phyloP scores from a whole-genome alignment of 2,113 vertebrate species.

The Psettodes erumei region DNA sequence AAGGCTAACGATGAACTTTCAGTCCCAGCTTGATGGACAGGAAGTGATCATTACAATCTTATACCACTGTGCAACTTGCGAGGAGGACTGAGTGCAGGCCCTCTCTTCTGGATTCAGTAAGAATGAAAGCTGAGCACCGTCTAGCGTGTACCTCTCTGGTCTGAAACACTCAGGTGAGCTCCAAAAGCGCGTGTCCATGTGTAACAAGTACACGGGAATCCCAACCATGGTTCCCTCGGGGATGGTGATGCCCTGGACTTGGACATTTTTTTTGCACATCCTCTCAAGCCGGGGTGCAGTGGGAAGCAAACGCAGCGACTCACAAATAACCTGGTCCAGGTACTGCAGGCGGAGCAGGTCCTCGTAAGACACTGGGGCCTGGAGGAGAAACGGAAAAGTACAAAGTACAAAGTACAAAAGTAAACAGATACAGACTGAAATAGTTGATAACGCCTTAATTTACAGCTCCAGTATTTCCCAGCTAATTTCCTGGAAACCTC shows the following conservation, averaged over 20 bases:
- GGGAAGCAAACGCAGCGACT: slow-evolving; percentile 64
- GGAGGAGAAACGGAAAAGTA: neutral
- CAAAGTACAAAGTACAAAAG: neutral
- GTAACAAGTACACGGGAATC: slow-evolving; percentile 46
- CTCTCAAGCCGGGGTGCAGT: slow-evolving; percentile 66
- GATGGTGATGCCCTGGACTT: slow-evolving; percentile 65
- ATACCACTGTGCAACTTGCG: neutral
- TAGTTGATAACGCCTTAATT: too few species aligned
- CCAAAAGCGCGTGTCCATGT: slow-evolving; percentile 73
- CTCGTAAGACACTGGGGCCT: slow-evolving; percentile 61
- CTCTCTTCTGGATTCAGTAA: neutral
- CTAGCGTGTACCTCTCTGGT: slow-evolving; percentile 70
- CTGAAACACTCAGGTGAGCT: slow-evolving; percentile 62
- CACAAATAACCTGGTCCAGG: slow-evolving; percentile 69
- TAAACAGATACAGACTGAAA: neutral
- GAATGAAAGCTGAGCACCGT: neutral
- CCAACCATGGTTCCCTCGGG: slow-evolving; percentile 50
- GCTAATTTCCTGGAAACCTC: too few species aligned
- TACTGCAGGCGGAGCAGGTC: slow-evolving; percentile 57
- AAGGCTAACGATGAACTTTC: too few species aligned
- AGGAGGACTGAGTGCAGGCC: too few species aligned
- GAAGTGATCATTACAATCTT: too few species aligned
- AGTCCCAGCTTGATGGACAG: too few species aligned
- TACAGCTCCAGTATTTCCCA: too few species aligned
- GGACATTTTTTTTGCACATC: slow-evolving; percentile 65